Conservation (phyloP, 2,113 vertebrate genomes). For the Aphyosemion australe region DNA sequence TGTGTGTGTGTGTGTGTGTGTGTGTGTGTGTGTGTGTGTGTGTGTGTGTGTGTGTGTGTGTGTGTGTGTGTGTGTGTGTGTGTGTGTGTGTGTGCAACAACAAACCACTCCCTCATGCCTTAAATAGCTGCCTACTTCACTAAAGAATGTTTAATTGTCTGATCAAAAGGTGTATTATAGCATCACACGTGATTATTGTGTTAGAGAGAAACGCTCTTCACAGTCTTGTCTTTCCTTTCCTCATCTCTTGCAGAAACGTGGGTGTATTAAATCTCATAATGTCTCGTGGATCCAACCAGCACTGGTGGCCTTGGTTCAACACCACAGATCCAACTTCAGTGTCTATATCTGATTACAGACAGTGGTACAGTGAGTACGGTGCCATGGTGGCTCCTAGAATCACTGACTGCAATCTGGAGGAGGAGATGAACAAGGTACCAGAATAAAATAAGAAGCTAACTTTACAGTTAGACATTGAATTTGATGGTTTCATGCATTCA, state of each 20-base stretch:
- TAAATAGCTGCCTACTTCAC: too few species aligned
- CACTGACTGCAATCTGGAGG: constrained; percentile 78
- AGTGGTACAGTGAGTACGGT: constrained; percentile 75
- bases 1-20: constrained; percentile 80
- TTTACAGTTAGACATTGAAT: too few species aligned
- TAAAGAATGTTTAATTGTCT: neutral
- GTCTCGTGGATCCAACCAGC: constrained; percentile 35
- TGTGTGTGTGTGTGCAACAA: neutral
- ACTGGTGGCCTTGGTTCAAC: constrained; percentile 72
- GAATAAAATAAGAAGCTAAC: neutral
- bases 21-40: constrained; percentile 77
- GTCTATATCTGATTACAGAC: constrained; percentile 72
- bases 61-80: constrained; percentile 77
- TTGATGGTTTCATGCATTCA: too few species aligned
- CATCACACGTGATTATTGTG: neutral
- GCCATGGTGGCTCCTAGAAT: constrained; percentile 60
- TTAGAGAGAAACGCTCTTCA: neutral
- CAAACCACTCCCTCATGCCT: neutral
- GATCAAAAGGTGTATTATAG: neutral
- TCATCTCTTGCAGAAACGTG: constrained; percentile 68
- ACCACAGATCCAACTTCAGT: constrained; percentile 69
- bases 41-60: constrained; percentile 79
- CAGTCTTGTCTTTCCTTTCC: neutral
- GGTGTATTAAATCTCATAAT: constrained; percentile 56
- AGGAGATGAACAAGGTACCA: constrained; percentile 81